Conservation (phyloP, 2,888 invertebrate species). For the Xestia c-nigrum region DNA sequence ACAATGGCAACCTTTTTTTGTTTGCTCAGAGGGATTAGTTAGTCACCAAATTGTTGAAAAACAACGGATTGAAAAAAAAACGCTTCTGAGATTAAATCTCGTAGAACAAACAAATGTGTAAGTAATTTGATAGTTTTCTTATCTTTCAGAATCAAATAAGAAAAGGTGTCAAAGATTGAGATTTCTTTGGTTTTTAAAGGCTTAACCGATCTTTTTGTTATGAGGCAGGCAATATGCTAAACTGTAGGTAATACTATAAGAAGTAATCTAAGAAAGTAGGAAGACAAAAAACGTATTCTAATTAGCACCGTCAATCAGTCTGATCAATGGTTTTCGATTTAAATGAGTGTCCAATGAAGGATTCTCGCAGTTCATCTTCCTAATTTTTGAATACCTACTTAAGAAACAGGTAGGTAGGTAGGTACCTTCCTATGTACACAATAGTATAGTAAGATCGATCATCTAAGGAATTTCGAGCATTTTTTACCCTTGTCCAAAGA, state of each 20-base stretch:
- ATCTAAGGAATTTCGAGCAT: not conserved
- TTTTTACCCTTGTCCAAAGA: not conserved
- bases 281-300: constrained; percentile 9
- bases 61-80: constrained; percentile 3
- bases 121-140: constrained; percentile 57
- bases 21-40: constrained; percentile 19
- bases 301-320: not conserved
- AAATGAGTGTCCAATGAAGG: not conserved
- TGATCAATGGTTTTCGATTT: not conserved
- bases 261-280: not conserved
- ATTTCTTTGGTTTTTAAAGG: constrained; percentile 21
- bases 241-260: too few relatives aligned
- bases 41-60: constrained; percentile 17
- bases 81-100: constrained; percentile 26
- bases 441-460: too few relatives aligned
- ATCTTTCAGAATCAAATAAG: constrained; percentile 39
- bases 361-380: not conserved
- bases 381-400: not conserved
- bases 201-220: constrained; percentile 28
- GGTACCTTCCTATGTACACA: too few relatives aligned
- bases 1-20: constrained; percentile 14
- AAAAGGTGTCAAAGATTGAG: constrained; percentile 56
- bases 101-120: constrained; percentile 54
- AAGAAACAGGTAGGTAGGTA: not conserved
- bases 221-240: not conserved